Base-by-base conservation (phyloP, 2,888 invertebrate species). In the Drosophila phalerata region DNA sequence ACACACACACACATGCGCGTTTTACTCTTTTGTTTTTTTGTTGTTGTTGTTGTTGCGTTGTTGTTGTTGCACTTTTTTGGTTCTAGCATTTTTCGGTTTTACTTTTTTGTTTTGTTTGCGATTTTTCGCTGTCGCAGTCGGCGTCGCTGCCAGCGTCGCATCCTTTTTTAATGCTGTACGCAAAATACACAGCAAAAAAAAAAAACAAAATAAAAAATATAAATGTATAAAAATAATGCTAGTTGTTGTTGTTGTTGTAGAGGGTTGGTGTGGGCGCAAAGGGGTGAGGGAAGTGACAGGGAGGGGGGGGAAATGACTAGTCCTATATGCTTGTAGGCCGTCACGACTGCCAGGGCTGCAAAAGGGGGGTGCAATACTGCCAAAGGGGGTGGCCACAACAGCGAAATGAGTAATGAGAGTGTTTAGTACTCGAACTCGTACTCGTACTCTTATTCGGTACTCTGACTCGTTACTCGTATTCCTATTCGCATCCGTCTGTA, bases 81-180 rank as follows among this genome's bases (percentile, higher is more conserved):
- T 81, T 85, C 83, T 72, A 81, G 65, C 76, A 79, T 83, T 85
- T 85, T 88, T 84, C 72, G 74, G 72, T 85, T 74, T 74, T 70
- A 43, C 62, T 73, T 85, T 47, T 83, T 79, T 88, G 69, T 83
- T 86, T 77, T 88, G 86, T 80, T 83, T 83, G 85, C 81, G 85
- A 79, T 80, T 83, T 85, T 83, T 65, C 47, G 56, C 15, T 34
- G 47, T 42, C 38, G 61, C 10, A 45, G 73, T 17, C 19, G 52
- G 40, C 32, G 78, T 55, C 85, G 85, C 69, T 81, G 85, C 67
- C 49, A 83, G 62, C 49, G 74, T 69, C 82, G 87, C 88, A 84
- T 83, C 87, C 87, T 88, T 84, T 88, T 88, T 85, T 70, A 69
- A 68, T 64, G 79, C 66, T 73, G 66, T 68, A 87, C 85, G 81